Evolutionary conservation across 2,888 invertebrate genomes (phyloP).

Genomic region (Malacosoma neustria): DNA sequence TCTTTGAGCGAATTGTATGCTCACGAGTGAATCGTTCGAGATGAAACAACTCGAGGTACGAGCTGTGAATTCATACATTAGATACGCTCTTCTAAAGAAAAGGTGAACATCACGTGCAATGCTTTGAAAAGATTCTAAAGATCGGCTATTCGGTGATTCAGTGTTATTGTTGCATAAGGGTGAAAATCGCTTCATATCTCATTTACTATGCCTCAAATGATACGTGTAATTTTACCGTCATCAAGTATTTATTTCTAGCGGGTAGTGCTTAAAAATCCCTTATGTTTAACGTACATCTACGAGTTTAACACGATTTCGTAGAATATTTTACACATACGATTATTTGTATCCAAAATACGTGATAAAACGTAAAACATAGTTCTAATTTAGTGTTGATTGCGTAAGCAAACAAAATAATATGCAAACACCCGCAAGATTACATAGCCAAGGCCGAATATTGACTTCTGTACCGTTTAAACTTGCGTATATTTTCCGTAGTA

Average conservation of each 20-base stretch:
- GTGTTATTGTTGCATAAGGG: too few relatives aligned
- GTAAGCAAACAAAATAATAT: background rate
- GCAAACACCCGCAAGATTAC: background rate
- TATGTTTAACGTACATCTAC: too few relatives aligned
- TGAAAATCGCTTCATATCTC: too few relatives aligned
- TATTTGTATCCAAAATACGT: too few relatives aligned
- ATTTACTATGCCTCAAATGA: too few relatives aligned
- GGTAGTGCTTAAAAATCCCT: too few relatives aligned
- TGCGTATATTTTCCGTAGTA: slow-evolving; percentile 1
- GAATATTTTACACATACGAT: too few relatives aligned
- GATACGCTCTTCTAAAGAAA: slow-evolving; percentile 1
- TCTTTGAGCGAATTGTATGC: slow-evolving; percentile 31
- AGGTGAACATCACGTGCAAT: background rate
- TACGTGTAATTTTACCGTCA: too few relatives aligned
- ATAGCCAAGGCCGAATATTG: background rate
- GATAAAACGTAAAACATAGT: background rate
- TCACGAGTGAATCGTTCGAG: slow-evolving; percentile 34
- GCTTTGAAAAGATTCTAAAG: background rate
- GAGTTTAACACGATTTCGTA: too few relatives aligned
- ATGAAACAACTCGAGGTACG: slow-evolving; percentile 34
- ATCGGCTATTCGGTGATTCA: background rate
- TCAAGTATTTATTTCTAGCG: too few relatives aligned
- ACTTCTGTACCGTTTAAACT: background rate
- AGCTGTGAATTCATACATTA: slow-evolving; percentile 21
- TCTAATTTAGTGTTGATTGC: background rate